Base-by-base conservation (phyloP, 2,113 vertebrate genomes). In the Butorides virescens region DNA sequence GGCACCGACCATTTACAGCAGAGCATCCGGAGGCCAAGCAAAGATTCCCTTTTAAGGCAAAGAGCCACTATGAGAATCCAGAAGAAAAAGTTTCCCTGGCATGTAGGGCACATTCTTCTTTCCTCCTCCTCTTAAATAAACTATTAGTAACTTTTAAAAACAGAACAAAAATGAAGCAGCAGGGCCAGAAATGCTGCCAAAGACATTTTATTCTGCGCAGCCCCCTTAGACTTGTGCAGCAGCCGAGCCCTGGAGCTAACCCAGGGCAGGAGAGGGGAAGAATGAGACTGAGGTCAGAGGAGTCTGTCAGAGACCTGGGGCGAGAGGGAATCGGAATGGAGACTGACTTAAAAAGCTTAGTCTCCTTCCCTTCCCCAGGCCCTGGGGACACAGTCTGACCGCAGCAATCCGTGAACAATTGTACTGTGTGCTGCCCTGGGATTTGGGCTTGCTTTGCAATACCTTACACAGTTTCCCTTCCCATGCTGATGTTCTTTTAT, bases 1-100 rank as follows among this genome's bases (percentile, higher is more conserved):
- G 94, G 95, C 80, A 62, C 91, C 19, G 76, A 70, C 77, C 86
- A 83, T 76, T 94, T 86, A 65, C 74, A 34, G 82, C 71, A 39
- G 72, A 90, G 90, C 93, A 92, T 97, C 95, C 9, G 11, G 93
- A 95, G 91, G 72, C 95, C 62, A 46, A 72, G 93, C 74, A 83
- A 92, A 95, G 44, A 88, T 98, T 90, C 81, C 98, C 98, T 98
- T 98, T 98, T 98, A 98, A 98, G 98, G 98, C 46, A 74, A 98
- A 93, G 97, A 90, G 91, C 75, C 90, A 76, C 96, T 95, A 52
- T 96, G 97, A 97, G 97, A 97, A 97, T 97, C 94, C 61, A 34
- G 21, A 95, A 94, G 95, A 96, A 95, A 93, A 96, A 62, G 88
- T 96, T 93, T 98, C 96, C 87, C 97, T 97, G 98, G 98, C 98